phyloP scores from a whole-genome alignment of 1,140 invertebrate species.

The Drosophila cardini region DNA sequence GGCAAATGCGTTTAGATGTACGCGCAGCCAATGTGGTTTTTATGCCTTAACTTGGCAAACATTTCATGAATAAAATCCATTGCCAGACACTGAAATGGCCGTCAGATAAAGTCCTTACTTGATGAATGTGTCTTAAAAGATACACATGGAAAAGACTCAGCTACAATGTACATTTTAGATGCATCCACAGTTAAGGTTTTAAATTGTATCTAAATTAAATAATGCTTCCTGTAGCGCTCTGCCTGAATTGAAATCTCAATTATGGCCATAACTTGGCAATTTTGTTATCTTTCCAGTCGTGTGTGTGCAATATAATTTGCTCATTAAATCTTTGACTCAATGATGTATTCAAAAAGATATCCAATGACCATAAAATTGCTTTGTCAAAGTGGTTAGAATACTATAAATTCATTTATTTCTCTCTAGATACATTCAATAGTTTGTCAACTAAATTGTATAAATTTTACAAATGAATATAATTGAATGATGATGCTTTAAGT shows the following conservation, averaged over 20 bases:
- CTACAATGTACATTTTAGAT: background rate
- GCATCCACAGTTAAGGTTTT: background rate
- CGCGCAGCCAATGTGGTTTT: slow-evolving; percentile 22
- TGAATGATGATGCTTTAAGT: too few relatives aligned
- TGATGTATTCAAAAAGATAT: background rate
- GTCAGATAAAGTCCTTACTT: slow-evolving; percentile 49
- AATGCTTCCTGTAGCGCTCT: slow-evolving; percentile 3
- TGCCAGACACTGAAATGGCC: slow-evolving; percentile 48
- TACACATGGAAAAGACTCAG: background rate
- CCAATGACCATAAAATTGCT: background rate
- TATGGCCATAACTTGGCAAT: background rate
- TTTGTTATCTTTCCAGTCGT: background rate
- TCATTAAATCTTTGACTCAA: slow-evolving; percentile 19
- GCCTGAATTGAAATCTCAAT: slow-evolving; percentile 13
- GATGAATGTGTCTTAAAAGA: slow-evolving; percentile 29
- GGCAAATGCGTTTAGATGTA: slow-evolving; percentile 40
- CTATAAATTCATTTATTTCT: too few relatives aligned
- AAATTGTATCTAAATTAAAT: background rate
- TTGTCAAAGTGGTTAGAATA: background rate
- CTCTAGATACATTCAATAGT: too few relatives aligned
- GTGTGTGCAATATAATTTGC: slow-evolving; percentile 8
- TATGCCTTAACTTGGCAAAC: slow-evolving; percentile 22
- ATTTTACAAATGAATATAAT: too few relatives aligned
- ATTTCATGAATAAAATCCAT: slow-evolving; percentile 44
- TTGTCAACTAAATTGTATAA: too few relatives aligned